Conservation (phyloP, 30 jellyfish, hydroid and myxozoan genomes). For the Clytia hemisphaerica region DNA sequence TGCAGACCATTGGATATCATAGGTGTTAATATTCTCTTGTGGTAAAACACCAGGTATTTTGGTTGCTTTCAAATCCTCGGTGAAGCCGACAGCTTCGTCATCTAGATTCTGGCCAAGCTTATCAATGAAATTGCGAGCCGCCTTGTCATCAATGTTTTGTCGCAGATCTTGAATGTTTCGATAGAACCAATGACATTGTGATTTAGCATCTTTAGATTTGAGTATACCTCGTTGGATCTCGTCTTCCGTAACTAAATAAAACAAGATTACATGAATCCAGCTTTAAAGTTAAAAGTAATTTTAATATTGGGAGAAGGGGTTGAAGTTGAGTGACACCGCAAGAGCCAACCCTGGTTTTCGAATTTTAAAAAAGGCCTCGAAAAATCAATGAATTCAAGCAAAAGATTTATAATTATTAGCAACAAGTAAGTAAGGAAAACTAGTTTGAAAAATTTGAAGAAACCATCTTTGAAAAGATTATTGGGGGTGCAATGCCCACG, state of each 20-base stretch:
- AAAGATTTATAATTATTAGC: too few relatives aligned
- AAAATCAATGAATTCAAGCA: too few relatives aligned
- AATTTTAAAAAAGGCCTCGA: too few relatives aligned
- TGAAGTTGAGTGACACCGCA: too few relatives aligned
- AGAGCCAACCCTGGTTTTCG: too few relatives aligned
- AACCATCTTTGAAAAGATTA: too few relatives aligned
- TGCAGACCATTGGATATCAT: constrained; percentile 62
- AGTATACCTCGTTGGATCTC: constrained; percentile 66
- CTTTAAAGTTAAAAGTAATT: too few relatives aligned
- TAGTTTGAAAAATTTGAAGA: too few relatives aligned
- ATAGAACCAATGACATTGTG: constrained; percentile 78
- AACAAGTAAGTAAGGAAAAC: too few relatives aligned
- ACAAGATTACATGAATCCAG: background rate
- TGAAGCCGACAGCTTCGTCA: constrained; percentile 45
- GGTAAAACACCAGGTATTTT: constrained; percentile 29
- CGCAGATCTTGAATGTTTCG: constrained; percentile 54
- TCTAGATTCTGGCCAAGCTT: constrained; percentile 47
- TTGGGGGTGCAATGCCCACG: too few relatives aligned
- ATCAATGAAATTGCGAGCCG: constrained; percentile 63
- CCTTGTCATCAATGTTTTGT: constrained; percentile 30
- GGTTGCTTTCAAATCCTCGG: constrained; percentile 24
- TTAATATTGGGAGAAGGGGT: too few relatives aligned
- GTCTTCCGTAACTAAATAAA: constrained; percentile 57
- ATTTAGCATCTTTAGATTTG: constrained; percentile 36
- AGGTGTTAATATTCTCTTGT: constrained; percentile 26